Conservation (phyloP, 1,140 invertebrate species). For the Bombus breviceps region DNA sequence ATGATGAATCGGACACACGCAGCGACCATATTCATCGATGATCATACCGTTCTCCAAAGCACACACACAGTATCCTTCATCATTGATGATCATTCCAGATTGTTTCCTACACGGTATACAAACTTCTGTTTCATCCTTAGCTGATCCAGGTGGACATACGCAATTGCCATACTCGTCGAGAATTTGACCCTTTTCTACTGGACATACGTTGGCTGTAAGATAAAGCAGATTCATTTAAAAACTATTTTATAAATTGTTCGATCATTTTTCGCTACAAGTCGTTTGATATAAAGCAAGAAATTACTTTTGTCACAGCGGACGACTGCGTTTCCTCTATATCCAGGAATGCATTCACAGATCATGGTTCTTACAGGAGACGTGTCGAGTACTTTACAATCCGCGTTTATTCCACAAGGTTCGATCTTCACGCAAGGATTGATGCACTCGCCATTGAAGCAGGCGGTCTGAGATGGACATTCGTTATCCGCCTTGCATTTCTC, state of each 20-base stretch:
- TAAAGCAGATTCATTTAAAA: background rate
- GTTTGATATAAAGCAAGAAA: background rate
- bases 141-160: slow-evolving; percentile 89
- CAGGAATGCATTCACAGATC: slow-evolving; percentile 93
- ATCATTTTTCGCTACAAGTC: background rate
- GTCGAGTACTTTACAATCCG: slow-evolving; percentile 90
- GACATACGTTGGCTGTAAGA: slow-evolving; percentile 85
- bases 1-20: slow-evolving; percentile 88
- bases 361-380: slow-evolving; percentile 93
- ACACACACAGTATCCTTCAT: slow-evolving; percentile 91
- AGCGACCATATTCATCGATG: slow-evolving; percentile 89
- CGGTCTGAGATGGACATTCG: slow-evolving; percentile 92
- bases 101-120: slow-evolving; percentile 89
- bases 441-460: slow-evolving; percentile 91
- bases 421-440: slow-evolving; percentile 92
- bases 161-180: slow-evolving; percentile 88
- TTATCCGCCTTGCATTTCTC: slow-evolving; percentile 89
- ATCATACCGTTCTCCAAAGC: slow-evolving; percentile 89
- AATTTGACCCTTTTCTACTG: slow-evolving; percentile 88
- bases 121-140: slow-evolving; percentile 89
- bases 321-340: slow-evolving; percentile 92
- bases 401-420: slow-evolving; percentile 91
- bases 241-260: background rate
- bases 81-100: slow-evolving; percentile 89
- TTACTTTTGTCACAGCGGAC: slow-evolving; percentile 89